Evolutionary conservation across 1,140 invertebrate genomes (phyloP).

Genomic region (Nylanderia fulva): DNA sequence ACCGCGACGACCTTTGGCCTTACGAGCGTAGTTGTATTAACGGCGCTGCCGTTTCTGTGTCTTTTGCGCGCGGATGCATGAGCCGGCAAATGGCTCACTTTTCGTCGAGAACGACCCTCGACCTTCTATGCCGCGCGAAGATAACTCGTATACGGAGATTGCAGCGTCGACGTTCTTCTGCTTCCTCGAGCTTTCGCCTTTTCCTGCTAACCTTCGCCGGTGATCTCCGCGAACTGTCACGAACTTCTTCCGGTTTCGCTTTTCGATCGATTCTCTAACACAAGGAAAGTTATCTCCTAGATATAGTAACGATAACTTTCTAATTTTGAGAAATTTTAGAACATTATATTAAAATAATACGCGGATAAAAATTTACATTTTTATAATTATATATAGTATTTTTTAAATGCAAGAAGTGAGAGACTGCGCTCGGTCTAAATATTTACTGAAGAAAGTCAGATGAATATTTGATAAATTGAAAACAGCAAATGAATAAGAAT

Average conservation of each 20-base stretch:
- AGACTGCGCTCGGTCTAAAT: background rate
- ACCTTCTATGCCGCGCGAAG: slow-evolving; percentile 37
- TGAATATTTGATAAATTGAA: background rate
- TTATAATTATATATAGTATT: no score
- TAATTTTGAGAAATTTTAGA: background rate
- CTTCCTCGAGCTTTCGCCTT: slow-evolving; percentile 58
- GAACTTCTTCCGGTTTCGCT: slow-evolving; percentile 36
- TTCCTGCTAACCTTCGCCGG: slow-evolving; percentile 23
- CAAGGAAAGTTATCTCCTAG: background rate
- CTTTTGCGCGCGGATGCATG: slow-evolving; percentile 37
- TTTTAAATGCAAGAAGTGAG: background rate
- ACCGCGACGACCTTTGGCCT: slow-evolving; percentile 54
- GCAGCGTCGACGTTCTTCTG: slow-evolving; percentile 60
- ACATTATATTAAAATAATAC: background rate
- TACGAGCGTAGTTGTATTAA: slow-evolving; percentile 35
- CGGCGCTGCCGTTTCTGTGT: slow-evolving; percentile 59
- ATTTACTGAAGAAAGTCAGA: background rate
- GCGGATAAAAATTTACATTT: no score
- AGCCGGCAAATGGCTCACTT: slow-evolving; percentile 48
- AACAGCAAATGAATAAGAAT: background rate
- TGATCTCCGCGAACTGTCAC: slow-evolving; percentile 33
- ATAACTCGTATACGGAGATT: slow-evolving; percentile 60
- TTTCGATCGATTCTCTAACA: background rate
- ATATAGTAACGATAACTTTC: background rate
- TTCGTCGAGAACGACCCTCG: slow-evolving; percentile 63